Evolutionary conservation across 1,140 invertebrate species (phyloP), one percentile per base, ranked within the genome.

Genomic region (Dufourea novaeangliae): DNA sequence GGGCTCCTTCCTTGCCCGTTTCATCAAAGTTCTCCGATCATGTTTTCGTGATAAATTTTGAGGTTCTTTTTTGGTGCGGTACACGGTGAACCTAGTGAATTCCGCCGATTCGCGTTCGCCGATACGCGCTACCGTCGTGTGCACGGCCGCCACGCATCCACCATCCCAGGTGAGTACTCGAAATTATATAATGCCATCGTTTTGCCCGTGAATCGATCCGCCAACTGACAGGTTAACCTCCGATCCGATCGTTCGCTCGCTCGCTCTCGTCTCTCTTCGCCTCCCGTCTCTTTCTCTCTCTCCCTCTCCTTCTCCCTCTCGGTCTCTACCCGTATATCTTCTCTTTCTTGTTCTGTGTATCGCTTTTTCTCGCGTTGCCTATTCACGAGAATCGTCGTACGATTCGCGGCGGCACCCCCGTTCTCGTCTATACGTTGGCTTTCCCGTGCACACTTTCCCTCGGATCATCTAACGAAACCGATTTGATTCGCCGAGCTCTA

Each of bases 31-130:
- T 61, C 64, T 44, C 63, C 71, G 80, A 89, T 89, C 83, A 90
- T 90, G 89, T 88, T 88, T 88, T 88, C 85, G 86, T 90, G 86
- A 89, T 88, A 90, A 87, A 87, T 78, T 90, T 86, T 79, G 72
- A 79, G 44, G 34, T 75, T 76, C n/a, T 11, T 11, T 57, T 50
- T 12, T 68, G 80, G 72, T 79, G 57, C 64, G 77, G 39, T 12
- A 52, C 50, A 76, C 72, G 64, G 73, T 81, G 72, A 74, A 81
- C 46, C 61, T 57, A 52, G 77, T 76, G 81, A 79, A 67, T 52
- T n/a, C 61, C 77, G 34, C 22, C 64, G 67, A n/a, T 64, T 62
- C 56, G 14, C 8, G 39, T 10, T 50, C 59, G 39, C 46, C 57
- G 57, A 52, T 44, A 29, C 29, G 27, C 59, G 39, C 57, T 29